A percentile compares a stretch with the other conserved stretches of the same genome.
These are phyloP conservation scores for Brachynemurus nebulosus DNA, from an alignment of 2,888 invertebrate genomes.

Conservation along the genomic window DNA sequence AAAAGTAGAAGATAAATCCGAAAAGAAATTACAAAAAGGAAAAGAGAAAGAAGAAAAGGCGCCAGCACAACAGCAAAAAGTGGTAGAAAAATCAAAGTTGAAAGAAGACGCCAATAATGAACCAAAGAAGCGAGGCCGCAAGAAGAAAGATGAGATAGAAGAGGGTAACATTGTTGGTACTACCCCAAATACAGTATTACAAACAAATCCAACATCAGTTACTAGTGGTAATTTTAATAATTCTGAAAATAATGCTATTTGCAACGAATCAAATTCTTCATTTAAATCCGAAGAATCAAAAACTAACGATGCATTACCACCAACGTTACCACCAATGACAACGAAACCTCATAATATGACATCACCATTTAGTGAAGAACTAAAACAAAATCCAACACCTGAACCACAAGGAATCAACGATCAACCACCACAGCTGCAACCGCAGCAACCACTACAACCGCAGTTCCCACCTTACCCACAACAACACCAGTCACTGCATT, in stretches of 20 bases:
- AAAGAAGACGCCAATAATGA: not conserved
- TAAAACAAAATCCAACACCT: no score
- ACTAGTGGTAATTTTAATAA: no score
- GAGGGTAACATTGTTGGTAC: slow-evolving; percentile 15
- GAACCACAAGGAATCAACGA: no score
- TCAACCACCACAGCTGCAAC: no score
- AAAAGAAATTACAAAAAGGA: slow-evolving; percentile 30
- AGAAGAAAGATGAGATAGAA: slow-evolving; percentile 25
- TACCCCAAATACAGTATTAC: not conserved
- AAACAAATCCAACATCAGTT: not conserved
- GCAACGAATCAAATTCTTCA: not conserved
- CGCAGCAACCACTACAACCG: no score
- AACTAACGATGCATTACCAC: not conserved
- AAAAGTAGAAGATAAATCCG: slow-evolving; percentile 33
- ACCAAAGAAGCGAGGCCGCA: slow-evolving; percentile 21
- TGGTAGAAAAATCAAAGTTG: not conserved
- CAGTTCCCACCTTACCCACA: no score
- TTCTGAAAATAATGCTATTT: not conserved
- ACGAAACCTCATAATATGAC: no score
- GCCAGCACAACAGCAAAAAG: not conserved
- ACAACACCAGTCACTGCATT: no score
- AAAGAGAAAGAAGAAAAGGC: slow-evolving; percentile 7
- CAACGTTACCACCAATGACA: no score
- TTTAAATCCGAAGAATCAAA: slow-evolving; percentile 12
- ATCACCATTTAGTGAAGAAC: no score